These are phyloP conservation scores for Lithophane leautieri DNA, from an alignment of 2,888 invertebrate species.

Conservation along the genomic window DNA sequence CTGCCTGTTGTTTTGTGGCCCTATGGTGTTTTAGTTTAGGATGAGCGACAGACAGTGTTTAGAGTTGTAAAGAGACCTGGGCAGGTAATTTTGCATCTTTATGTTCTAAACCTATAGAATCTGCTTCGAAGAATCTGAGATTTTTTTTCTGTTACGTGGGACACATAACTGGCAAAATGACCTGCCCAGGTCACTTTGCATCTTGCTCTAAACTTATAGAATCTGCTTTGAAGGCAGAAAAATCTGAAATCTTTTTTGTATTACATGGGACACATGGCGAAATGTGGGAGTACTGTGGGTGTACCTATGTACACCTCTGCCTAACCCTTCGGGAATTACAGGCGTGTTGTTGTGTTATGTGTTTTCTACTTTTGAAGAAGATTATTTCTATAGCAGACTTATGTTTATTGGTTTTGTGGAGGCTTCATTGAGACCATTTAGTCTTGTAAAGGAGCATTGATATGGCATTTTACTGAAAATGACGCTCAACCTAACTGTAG, in stretches of 20 bases:
- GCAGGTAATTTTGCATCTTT: background rate
- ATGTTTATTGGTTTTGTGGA: background rate
- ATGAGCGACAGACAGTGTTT: conserved; percentile 16
- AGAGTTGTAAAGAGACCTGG: background rate
- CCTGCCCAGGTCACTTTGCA: background rate
- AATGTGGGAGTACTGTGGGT: no score
- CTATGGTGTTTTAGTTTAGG: conserved; percentile 12
- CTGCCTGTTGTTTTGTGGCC: conserved; percentile 23
- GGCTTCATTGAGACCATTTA: background rate
- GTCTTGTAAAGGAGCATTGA: background rate
- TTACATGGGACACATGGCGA: no score
- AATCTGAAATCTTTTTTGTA: no score
- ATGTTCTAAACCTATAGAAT: no score
- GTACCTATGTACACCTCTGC: no score
- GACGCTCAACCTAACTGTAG: background rate
- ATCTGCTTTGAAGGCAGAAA: no score
- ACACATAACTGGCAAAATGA: no score
- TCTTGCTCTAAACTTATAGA: no score
- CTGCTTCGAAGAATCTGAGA: no score
- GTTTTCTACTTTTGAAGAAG: background rate
- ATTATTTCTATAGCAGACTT: background rate
- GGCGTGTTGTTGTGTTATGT: no score
- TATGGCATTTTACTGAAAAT: background rate
- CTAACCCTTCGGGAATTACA: no score
- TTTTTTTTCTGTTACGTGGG: no score